Percentiles rank a stretch among this genome's conserved stretches.
Evolutionary conservation across 2,113 vertebrate genomes (phyloP).

Genomic region (Ictalurus furcatus): DNA sequence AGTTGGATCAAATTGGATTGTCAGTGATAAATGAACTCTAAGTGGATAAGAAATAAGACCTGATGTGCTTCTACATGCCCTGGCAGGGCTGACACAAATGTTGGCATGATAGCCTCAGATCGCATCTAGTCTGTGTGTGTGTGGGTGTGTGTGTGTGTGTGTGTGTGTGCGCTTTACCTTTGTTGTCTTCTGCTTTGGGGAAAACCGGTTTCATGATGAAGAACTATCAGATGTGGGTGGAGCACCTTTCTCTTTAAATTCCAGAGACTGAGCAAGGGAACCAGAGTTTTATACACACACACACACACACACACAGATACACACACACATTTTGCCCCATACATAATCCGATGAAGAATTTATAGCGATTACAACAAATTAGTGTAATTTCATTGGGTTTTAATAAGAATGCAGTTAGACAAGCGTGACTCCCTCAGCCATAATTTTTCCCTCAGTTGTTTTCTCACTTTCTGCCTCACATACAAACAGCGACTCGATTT

Average conservation of each 20-base stretch:
- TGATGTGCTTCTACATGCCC: slow-evolving; percentile 15
- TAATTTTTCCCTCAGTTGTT: background rate
- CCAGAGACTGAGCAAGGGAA: slow-evolving; percentile 6
- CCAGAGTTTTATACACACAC: background rate
- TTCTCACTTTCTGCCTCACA: background rate
- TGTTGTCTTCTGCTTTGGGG: slow-evolving; percentile 14
- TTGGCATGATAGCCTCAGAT: slow-evolving; percentile 34
- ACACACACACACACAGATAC: background rate
- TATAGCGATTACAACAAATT: background rate
- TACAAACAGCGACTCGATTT: background rate
- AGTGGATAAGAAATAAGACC: background rate
- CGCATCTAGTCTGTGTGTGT: background rate
- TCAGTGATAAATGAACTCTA: background rate
- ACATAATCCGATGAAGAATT: slow-evolving; percentile 11
- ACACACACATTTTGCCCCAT: background rate
- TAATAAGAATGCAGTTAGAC: background rate
- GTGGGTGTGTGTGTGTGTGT: background rate
- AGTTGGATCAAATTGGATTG: background rate
- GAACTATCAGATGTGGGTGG: slow-evolving; percentile 1
- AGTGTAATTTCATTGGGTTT: background rate
- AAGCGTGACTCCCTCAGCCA: background rate
- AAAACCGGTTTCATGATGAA: slow-evolving; percentile 35
- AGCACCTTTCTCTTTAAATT: slow-evolving; percentile 1
- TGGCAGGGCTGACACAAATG: slow-evolving; percentile 2
- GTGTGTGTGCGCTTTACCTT: slow-evolving; percentile 18